These are phyloP conservation scores for Rhodeus uyekii DNA, from an alignment of 2,797 vertebrate species.

Conservation along the genomic window DNA sequence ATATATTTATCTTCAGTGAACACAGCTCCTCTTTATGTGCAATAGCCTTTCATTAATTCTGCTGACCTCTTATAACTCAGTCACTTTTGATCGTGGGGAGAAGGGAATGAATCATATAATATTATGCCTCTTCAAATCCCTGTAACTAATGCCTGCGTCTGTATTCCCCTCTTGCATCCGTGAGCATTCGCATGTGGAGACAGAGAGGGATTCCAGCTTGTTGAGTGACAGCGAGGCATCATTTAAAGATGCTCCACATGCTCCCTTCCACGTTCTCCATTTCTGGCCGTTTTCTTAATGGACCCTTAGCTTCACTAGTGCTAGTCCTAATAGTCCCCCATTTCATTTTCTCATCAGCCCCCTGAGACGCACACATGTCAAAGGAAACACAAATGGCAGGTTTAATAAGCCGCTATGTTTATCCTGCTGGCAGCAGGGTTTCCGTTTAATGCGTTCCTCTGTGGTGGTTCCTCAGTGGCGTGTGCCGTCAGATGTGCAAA, in stretches of 20 bases:
- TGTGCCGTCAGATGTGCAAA: slow-evolving; percentile 14
- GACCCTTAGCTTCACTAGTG: slow-evolving; percentile 31
- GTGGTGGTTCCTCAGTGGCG: not conserved
- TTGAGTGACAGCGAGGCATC: not conserved
- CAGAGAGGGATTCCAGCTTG: not conserved
- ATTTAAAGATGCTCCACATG: slow-evolving; percentile 1
- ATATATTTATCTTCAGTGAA: not conserved
- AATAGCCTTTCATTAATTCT: not conserved
- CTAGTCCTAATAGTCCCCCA: slow-evolving; percentile 55
- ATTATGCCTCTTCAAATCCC: slow-evolving; percentile 32
- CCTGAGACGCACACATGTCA: not conserved
- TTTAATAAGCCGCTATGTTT: slow-evolving; percentile 55
- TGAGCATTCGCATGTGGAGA: slow-evolving; percentile 7
- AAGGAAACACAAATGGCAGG: slow-evolving; percentile 41
- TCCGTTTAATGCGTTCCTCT: slow-evolving; percentile 37
- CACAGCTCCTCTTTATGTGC: not conserved
- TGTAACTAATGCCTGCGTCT: slow-evolving; percentile 17
- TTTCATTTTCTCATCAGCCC: slow-evolving; percentile 55
- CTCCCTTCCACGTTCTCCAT: not conserved
- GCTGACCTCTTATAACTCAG: slow-evolving; percentile 2
- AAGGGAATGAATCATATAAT: slow-evolving; percentile 9
- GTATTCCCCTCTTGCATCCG: not conserved
- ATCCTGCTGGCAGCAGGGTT: slow-evolving; percentile 49
- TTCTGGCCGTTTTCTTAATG: slow-evolving; percentile 25
- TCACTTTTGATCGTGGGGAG: not conserved